Evolutionary conservation across 1,140 invertebrate species (phyloP).

Genomic region (Schlechtendalia chinensis): DNA sequence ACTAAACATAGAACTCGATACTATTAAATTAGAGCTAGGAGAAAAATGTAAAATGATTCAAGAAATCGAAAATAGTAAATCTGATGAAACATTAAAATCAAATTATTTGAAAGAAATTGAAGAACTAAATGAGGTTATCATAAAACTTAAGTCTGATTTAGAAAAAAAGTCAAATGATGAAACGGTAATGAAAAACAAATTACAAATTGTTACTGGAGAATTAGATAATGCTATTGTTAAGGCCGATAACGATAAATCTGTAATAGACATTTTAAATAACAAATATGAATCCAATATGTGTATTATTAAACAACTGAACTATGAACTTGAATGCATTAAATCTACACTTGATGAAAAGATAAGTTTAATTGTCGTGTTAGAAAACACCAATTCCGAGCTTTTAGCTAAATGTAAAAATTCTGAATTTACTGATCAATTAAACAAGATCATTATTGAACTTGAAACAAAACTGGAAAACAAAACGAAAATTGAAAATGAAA

Average conservation of each 20-base stretch:
- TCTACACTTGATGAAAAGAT: background rate
- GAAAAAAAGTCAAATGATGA: background rate
- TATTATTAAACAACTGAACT: background rate
- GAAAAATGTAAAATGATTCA: background rate
- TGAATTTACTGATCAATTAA: background rate
- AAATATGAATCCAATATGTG: background rate
- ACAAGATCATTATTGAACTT: background rate
- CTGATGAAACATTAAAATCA: background rate
- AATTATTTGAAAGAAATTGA: background rate
- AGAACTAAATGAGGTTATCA: background rate
- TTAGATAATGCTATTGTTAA: background rate
- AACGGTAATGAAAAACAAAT: background rate
- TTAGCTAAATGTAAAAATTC: background rate
- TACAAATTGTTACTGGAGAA: background rate
- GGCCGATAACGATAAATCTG: background rate
- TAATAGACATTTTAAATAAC: background rate
- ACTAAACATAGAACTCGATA: background rate
- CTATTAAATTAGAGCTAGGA: background rate
- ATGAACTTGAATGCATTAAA: constrained; percentile 9
- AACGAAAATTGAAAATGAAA: constrained; percentile 33
- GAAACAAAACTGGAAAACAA: background rate
- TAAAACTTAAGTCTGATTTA: background rate
- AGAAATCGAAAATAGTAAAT: constrained; percentile 7
- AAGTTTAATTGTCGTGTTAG: background rate
- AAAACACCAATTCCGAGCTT: constrained; percentile 19